A percentile compares a stretch with the other conserved stretches of the same genome.
phyloP scores from a whole-genome alignment of 2,888 invertebrate species.

The Muscina levida region DNA sequence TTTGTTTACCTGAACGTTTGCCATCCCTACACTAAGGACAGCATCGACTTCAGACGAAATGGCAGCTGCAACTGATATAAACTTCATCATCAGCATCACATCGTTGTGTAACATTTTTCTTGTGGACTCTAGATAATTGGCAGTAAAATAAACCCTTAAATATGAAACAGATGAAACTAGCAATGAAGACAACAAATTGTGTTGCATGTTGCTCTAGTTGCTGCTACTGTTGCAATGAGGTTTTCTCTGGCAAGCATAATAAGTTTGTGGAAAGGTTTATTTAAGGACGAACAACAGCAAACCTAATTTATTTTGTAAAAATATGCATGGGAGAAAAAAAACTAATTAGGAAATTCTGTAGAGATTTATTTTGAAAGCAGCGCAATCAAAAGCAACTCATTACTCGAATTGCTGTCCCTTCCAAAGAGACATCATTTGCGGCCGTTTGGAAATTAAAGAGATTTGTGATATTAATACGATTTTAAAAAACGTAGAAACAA shows the following conservation, averaged over 20 bases:
- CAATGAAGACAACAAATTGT: slow-evolving; percentile 6
- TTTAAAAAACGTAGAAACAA: too few relatives aligned
- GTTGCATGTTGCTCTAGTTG: not conserved
- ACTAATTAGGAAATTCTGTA: slow-evolving; percentile 16
- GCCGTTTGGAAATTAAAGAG: not conserved
- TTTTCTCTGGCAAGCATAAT: not conserved
- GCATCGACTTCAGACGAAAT: not conserved
- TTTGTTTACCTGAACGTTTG: not conserved
- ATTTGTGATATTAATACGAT: not conserved
- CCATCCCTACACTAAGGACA: not conserved
- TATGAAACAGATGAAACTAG: slow-evolving; percentile 4
- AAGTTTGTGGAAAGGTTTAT: too few relatives aligned
- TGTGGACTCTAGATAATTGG: not conserved
- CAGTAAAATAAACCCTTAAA: not conserved
- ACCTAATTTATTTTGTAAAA: slow-evolving; percentile 16
- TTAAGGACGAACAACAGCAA: too few relatives aligned
- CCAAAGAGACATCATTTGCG: not conserved
- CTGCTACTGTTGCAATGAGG: not conserved
- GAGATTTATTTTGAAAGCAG: slow-evolving; percentile 7
- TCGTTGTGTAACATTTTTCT: not conserved
- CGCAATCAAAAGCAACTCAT: slow-evolving; percentile 1
- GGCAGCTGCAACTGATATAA: not conserved
- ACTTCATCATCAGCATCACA: slow-evolving; percentile 2
- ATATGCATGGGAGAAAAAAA: not conserved
- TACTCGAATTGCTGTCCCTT: not conserved